These are phyloP conservation scores for Agonum fuliginosum DNA, from an alignment of 2,888 invertebrate genomes.

Conservation along the genomic window DNA sequence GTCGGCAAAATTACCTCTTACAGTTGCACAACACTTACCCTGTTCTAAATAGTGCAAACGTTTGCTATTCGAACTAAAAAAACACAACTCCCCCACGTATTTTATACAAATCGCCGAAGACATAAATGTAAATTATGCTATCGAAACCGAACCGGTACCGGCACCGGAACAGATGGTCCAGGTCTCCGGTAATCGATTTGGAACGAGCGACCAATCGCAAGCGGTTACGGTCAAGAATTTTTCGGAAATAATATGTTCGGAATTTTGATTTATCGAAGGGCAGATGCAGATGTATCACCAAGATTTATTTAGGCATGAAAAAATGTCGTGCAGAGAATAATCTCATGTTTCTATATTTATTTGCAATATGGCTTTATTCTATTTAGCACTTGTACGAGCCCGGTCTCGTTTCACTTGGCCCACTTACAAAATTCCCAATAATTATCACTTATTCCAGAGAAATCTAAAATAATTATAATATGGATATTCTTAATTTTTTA, in stretches of 20 bases:
- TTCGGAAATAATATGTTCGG: conserved; percentile 2
- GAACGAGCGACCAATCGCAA: conserved; percentile 6
- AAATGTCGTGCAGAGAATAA: too few relatives aligned
- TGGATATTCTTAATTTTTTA: too few relatives aligned
- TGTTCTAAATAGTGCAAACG: neutral
- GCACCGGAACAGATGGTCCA: conserved; percentile 14
- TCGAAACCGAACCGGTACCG: neutral
- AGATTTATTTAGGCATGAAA: too few relatives aligned
- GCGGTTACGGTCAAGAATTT: neutral
- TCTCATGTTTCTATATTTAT: too few relatives aligned
- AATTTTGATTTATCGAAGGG: conserved; percentile 7
- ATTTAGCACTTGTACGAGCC: too few relatives aligned
- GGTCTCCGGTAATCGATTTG: conserved; percentile 19
- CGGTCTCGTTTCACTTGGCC: too few relatives aligned
- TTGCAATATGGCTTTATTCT: too few relatives aligned
- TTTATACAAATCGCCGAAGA: conserved; percentile 44
- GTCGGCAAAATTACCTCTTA: neutral
- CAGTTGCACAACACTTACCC: neutral
- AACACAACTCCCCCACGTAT: conserved; percentile 8
- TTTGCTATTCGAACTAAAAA: conserved; percentile 3
- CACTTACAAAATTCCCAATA: too few relatives aligned
- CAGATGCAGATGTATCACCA: too few relatives aligned
- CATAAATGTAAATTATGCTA: conserved; percentile 50
- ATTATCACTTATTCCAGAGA: too few relatives aligned
- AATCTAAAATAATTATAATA: too few relatives aligned